phyloP scores from a whole-genome alignment of 2,888 invertebrate species.

The Colostygia pectinataria region DNA sequence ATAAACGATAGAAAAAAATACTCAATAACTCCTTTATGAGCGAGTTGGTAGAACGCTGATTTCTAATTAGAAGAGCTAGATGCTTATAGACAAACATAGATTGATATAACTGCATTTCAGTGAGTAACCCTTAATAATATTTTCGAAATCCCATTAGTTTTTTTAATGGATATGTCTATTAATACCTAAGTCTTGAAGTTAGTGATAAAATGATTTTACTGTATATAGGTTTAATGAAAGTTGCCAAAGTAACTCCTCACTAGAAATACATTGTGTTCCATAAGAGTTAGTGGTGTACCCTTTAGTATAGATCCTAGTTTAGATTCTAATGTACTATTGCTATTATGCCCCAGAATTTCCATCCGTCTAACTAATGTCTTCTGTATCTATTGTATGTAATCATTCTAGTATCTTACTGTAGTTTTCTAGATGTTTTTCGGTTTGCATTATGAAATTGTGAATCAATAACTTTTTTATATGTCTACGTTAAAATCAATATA shows the following conservation, averaged over 20 bases:
- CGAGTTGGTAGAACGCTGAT: slow-evolving; percentile 36
- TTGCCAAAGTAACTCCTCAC: slow-evolving; percentile 50
- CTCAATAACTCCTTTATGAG: slow-evolving; percentile 2
- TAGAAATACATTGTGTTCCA: slow-evolving; percentile 35
- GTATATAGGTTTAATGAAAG: slow-evolving; percentile 42
- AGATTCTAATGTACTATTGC: slow-evolving; percentile 60
- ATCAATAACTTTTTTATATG: slow-evolving; percentile 23
- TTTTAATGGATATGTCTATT: slow-evolving; percentile 7
- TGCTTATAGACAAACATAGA: slow-evolving; percentile 35
- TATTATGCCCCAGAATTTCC: slow-evolving; percentile 83
- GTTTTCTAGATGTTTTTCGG: slow-evolving; percentile 64
- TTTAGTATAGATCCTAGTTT: slow-evolving; percentile 39
- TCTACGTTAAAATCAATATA: no score
- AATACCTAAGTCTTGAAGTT: slow-evolving; percentile 13
- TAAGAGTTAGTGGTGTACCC: slow-evolving; percentile 33
- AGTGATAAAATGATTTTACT: slow-evolving; percentile 27
- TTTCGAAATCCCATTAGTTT: slow-evolving; percentile 3
- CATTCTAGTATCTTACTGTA: slow-evolving; percentile 64
- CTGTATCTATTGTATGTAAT: slow-evolving; percentile 77
- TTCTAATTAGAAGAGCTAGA: slow-evolving; percentile 55
- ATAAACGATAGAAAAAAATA: slow-evolving; percentile 7
- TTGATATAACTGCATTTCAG: slow-evolving; percentile 27
- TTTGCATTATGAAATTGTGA: slow-evolving; percentile 45
- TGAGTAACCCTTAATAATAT: neutral
- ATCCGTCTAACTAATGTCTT: slow-evolving; percentile 78